phyloP scores from a whole-genome alignment of 2,113 vertebrate species.

The Dermatemys mawii region DNA sequence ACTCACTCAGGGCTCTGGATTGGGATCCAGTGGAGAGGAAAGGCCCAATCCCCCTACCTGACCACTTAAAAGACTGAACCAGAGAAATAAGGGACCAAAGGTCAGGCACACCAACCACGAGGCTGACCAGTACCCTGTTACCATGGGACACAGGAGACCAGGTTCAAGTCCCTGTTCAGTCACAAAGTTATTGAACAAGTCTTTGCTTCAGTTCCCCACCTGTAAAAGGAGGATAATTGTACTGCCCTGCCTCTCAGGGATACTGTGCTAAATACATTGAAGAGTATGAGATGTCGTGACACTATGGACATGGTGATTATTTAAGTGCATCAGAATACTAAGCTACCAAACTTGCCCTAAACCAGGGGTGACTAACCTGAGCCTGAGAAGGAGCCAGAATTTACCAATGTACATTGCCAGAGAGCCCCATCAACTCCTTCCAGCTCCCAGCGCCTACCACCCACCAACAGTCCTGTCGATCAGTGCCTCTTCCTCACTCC shows the following conservation, averaged over 20 bases:
- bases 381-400: no score
- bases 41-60: not conserved
- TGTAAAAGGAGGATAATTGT: not conserved
- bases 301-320: not conserved
- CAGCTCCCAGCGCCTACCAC: no score
- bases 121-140: not conserved
- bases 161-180: not conserved
- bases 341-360: not conserved
- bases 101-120: not conserved
- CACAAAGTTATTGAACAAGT: not conserved
- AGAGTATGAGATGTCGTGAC: rapidly evolving
- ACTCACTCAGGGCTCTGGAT: not conserved
- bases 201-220: not conserved
- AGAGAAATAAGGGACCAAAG: not conserved
- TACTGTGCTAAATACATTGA: not conserved
- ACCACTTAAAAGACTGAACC: not conserved
- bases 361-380: no score
- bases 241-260: not conserved
- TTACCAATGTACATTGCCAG: no score
- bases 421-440: no score
- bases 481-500: no score
- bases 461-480: no score
- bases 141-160: not conserved
- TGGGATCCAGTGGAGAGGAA: not conserved
- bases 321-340: not conserved